Percentiles rank a stretch among this genome's conserved stretches.
Evolutionary conservation across 2,113 vertebrate species (phyloP).

Genomic region (Neotoma lepida): DNA sequence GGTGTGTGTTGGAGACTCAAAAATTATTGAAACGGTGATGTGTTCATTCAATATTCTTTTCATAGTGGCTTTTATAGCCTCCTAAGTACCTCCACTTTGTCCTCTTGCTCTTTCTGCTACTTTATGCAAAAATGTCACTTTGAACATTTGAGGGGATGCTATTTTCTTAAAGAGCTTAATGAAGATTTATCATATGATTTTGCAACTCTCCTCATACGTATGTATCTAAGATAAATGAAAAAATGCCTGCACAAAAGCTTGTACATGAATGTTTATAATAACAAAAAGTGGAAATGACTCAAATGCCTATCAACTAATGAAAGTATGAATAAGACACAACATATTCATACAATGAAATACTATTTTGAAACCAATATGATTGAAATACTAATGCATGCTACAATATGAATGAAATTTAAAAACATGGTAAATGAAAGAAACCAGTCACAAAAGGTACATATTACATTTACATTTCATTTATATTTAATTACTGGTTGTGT

Average conservation of each 20-base stretch:
- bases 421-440: constrained; percentile 12
- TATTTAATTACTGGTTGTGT: neutral
- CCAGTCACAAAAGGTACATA: neutral
- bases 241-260: neutral
- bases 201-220: neutral
- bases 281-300: neutral
- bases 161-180: constrained; percentile 5
- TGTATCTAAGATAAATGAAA: constrained; percentile 19
- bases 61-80: neutral
- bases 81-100: neutral
- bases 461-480: neutral
- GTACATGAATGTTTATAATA: neutral
- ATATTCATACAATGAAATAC: neutral
- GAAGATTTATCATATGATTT: neutral
- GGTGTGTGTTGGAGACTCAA: neutral
- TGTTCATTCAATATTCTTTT: neutral
- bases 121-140: neutral
- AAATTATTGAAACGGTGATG: neutral
- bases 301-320: neutral
- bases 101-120: neutral
- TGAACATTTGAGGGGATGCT: neutral
- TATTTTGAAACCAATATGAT: neutral
- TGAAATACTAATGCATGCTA: neutral
- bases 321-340: neutral
- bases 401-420: neutral